Evolutionary conservation across 1,140 invertebrate species (phyloP), one percentile per base, ranked within the genome.

Genomic region (Papilio dardanus): DNA sequence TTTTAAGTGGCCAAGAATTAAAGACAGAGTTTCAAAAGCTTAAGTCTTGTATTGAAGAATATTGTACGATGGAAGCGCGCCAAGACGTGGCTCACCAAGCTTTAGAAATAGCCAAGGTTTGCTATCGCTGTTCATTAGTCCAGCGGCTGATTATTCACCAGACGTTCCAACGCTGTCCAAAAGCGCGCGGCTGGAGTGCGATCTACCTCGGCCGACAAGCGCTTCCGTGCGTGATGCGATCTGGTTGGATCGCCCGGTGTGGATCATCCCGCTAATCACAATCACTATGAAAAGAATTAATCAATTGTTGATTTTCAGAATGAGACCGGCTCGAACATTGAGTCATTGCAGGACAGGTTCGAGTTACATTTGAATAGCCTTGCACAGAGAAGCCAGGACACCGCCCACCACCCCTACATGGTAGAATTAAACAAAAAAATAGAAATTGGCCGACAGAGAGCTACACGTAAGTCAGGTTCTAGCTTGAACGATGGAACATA

Each of bases 1-100:
- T 92, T 84, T 74, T 91, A 50, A 82, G 90, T 24, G 71, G 30
- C 4, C 14, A 76, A 0, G 84, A 87, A 58, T 86, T 84, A 62
- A 82, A 87, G 62, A 73, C 71, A 8, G 83, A 90, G 77, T 85
- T 87, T 73, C 74, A 68, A 21, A 88, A 86, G 76, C 76, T 92
- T 1, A 87, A 83, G 54, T 76, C 68, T 19, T 86, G 77, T 74
- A 81, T 92, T 0, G 74, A 84, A 46, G 82, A 81, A 50, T 90
- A 92, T 77, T 90, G 89, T 76, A 50, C 81, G n/a, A 74, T 87
- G 62, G 88, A 88, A 78, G 82, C 82, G 0, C 82, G 83, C 35
- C 80, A 91, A 74, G 78, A 89, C 42, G 83, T 87, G 1, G 83
- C 87, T 35, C 83, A 80, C 12, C 80, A 87, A 71, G 88, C 85